Conservation (phyloP, 2,113 vertebrate genomes). For the Oophaga pumilio region DNA sequence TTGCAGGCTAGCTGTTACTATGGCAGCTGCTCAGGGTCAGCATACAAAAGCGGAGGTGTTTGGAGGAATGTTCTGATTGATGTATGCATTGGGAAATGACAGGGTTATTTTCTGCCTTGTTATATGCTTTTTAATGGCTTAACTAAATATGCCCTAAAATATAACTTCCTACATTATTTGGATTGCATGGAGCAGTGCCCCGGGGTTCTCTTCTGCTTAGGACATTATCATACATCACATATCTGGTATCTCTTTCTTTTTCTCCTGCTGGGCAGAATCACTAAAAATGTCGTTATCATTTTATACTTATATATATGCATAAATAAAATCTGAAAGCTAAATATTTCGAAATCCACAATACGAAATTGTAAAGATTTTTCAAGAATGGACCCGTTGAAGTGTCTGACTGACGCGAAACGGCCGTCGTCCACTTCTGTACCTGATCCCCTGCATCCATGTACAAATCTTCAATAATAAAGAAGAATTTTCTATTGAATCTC, state of each 20-base stretch:
- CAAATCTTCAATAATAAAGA: too few relatives aligned
- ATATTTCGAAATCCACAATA: background rate
- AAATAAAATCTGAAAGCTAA: background rate
- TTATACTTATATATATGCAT: background rate
- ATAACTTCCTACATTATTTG: background rate
- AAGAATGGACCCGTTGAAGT: too few relatives aligned
- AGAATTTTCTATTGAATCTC: too few relatives aligned
- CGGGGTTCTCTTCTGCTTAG: background rate
- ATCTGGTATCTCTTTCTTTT: background rate
- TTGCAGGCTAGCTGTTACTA: slow-evolving; percentile 55
- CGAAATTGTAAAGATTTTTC: too few relatives aligned
- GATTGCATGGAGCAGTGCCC: too few relatives aligned
- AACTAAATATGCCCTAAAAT: background rate
- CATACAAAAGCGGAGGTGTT: slow-evolving; percentile 52
- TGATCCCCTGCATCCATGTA: too few relatives aligned
- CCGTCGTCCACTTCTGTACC: too few relatives aligned
- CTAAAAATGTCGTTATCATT: background rate
- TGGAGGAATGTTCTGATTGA: slow-evolving; percentile 59
- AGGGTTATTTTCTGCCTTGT: slow-evolving; percentile 7
- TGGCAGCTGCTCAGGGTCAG: slow-evolving; percentile 59
- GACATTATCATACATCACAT: background rate
- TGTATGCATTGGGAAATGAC: slow-evolving; percentile 56
- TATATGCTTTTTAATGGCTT: background rate
- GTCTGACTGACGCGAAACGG: too few relatives aligned
- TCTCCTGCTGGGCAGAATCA: background rate